These are phyloP conservation scores for human DNA, from an alignment of 2,113 vertebrate genomes.

Conservation along the genomic window GRCh38 chr4:18285001-18285500, in stretches of 20 bases:
- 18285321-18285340: background rate
- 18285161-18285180: background rate
- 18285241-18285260: background rate
- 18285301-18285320: background rate
- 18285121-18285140: background rate
- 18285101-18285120: background rate
- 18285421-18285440: background rate
- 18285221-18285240: background rate
- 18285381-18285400: background rate
- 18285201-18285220: background rate
- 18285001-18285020: background rate
- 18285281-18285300: slow-evolving; percentile 22
- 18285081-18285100: background rate
- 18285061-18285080: background rate
- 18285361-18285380: background rate
- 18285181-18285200: background rate
- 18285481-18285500: background rate
- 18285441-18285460: background rate
- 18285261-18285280: background rate
- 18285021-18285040: background rate
- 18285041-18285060: background rate
- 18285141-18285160: background rate
- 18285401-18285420: background rate
- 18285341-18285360: background rate
- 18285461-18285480: background rate